Base-by-base conservation (phyloP, 2,888 invertebrate species). In the Polydrusus tereticollis region DNA sequence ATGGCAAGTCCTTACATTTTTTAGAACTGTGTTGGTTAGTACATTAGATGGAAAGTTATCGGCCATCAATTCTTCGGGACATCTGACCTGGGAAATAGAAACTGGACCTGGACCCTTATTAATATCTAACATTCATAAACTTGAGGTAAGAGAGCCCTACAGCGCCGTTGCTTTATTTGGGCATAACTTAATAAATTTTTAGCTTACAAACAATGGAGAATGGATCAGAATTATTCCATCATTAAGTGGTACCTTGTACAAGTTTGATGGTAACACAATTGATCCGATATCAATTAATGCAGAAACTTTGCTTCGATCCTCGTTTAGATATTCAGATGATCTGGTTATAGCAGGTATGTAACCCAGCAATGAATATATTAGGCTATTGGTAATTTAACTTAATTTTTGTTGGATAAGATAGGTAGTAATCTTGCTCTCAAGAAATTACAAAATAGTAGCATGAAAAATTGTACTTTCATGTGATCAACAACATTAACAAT, bases 141-240 rank as follows among this genome's bases (percentile, higher is more conserved):
- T 95, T 78, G 95, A 97, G 89, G 94, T 95, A 87, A 57, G 58
- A 47, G 38, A 58, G 20, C 21, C 18, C 16, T 59, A 55, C 66
- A 21, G 7, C 16, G n/a, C 8, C 5, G 5, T 12, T 45, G 29
- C 21, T 55, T 29, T 14, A 26, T 14, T 29, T 33, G 16, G 72
- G 38, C 20, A 59, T 29, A 20, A 66, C 78, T 74, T 41, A 7
- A 16, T 12, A 26, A 50, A 66, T 10, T 83, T 86, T 52, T 81
- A 94, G 93, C 85, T 96, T 45, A 93, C 92, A 38, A 92, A 93
- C 67, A 92, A 94, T 82, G 96, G 95, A 1, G 93, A 95, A 83
- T 93, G 92, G 90, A 91, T 96, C 16, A 90, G 95, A 57, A 89
- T 98, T 82, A 96, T 99, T 80, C 99, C 98, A 0, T 97, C 98